Evolutionary conservation across 2,113 vertebrate species (phyloP).

Genomic region (Cheilinus undulatus): DNA sequence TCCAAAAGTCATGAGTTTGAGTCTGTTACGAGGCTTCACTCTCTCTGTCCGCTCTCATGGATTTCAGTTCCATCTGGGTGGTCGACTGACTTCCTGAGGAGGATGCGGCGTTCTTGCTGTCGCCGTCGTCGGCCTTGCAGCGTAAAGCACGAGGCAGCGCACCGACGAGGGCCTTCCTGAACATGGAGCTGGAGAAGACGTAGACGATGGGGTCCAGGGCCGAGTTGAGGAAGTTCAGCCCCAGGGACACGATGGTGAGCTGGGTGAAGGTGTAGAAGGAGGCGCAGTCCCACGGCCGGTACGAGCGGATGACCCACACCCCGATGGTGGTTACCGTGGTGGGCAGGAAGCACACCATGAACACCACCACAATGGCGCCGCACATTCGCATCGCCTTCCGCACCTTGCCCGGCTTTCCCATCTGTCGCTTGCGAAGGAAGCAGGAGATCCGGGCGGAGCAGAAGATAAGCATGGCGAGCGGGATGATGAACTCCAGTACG

Average conservation of each 20-base stretch:
- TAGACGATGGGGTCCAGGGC: slow-evolving; percentile 82
- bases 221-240: slow-evolving; percentile 82
- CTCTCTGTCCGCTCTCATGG: background rate
- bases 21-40: slow-evolving; percentile 4
- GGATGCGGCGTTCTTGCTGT: rapidly evolving
- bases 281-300: slow-evolving; percentile 43
- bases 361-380: slow-evolving; percentile 62
- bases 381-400: slow-evolving; percentile 75
- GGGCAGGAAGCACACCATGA: slow-evolving; percentile 81
- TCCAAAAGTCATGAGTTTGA: too few species aligned
- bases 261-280: slow-evolving; percentile 65
- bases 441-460: slow-evolving; percentile 74
- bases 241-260: slow-evolving; percentile 77
- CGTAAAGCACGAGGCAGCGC: slow-evolving; percentile 34
- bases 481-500: slow-evolving; percentile 68
- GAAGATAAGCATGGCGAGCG: slow-evolving; percentile 71
- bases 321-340: slow-evolving; percentile 72
- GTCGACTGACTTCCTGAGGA: slow-evolving; percentile 43
- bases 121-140: background rate
- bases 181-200: slow-evolving; percentile 79
- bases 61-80: slow-evolving; percentile 55
- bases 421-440: slow-evolving; percentile 60
- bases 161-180: slow-evolving; percentile 68
- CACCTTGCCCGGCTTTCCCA: slow-evolving; percentile 61
- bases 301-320: slow-evolving; percentile 39